These are phyloP conservation scores for Naso thynnoides DNA, from an alignment of 2,797 vertebrate genomes.

Conservation along the genomic window DNA sequence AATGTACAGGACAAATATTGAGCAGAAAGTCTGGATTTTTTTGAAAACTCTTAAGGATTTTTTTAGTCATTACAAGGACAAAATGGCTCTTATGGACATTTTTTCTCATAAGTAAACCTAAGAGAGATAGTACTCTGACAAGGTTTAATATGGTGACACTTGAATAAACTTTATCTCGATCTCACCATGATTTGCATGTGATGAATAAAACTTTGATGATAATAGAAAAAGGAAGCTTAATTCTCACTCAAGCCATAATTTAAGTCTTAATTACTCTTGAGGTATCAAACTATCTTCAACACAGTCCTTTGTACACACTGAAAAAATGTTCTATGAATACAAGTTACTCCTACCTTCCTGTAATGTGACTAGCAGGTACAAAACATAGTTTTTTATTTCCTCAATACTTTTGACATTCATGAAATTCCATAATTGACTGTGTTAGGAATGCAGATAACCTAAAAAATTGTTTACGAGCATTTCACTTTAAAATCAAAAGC, in stretches of 20 bases:
- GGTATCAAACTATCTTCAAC: neutral
- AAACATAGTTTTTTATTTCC: neutral
- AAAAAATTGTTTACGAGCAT: constrained; percentile 51
- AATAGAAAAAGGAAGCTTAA: neutral
- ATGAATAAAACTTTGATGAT: neutral
- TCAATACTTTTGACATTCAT: constrained; percentile 10
- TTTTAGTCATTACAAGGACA: neutral
- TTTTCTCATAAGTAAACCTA: neutral
- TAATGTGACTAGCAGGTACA: neutral
- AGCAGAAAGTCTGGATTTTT: neutral
- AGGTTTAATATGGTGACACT: neutral
- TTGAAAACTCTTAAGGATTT: neutral
- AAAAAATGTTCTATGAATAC: neutral
- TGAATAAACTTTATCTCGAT: neutral
- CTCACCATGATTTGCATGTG: neutral
- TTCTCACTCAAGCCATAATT: neutral
- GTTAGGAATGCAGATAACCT: constrained; percentile 15
- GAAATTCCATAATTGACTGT: constrained; percentile 1
- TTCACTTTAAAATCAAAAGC: constrained; percentile 23
- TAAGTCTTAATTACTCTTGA: constrained; percentile 3
- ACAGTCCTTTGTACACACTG: neutral
- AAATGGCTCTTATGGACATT: neutral
- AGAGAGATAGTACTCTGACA: neutral
- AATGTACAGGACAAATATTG: neutral
- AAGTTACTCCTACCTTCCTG: neutral